A percentile compares a stretch with the other conserved stretches of the same genome.
Evolutionary conservation across 2,113 vertebrate species (phyloP).

Genomic region (Stegostoma tigrinum): DNA sequence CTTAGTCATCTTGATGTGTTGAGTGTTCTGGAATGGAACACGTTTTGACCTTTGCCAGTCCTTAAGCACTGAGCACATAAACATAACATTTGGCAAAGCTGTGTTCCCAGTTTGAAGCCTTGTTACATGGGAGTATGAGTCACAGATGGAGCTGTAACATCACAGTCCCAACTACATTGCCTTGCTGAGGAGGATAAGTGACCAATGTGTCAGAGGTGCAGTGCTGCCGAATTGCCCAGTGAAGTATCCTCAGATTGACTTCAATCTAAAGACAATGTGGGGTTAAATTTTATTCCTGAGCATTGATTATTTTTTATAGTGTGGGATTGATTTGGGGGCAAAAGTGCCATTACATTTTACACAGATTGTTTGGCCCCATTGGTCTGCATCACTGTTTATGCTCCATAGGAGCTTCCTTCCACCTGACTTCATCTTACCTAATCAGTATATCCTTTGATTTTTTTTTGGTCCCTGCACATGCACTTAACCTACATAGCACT

Average conservation of each 20-base stretch:
- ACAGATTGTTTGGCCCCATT: background rate
- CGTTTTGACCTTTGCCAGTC: conserved; percentile 8
- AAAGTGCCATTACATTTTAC: background rate
- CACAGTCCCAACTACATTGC: background rate
- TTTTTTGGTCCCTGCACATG: background rate
- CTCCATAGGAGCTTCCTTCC: background rate
- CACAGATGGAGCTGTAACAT: background rate
- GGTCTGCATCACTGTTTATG: background rate
- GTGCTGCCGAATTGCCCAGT: background rate
- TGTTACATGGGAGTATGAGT: background rate
- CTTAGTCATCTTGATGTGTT: background rate
- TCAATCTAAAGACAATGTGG: background rate
- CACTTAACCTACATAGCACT: no score
- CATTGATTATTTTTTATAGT: background rate
- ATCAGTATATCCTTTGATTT: background rate
- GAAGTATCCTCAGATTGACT: background rate
- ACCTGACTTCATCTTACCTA: background rate
- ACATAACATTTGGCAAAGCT: background rate
- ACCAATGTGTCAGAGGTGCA: background rate
- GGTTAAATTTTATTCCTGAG: background rate
- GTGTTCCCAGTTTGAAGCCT: background rate
- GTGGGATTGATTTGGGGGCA: background rate
- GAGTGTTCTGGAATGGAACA: conserved; percentile 1
- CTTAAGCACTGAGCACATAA: background rate
- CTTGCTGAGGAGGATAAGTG: no score